Percentiles rank a stretch among this genome's conserved stretches.
Evolutionary conservation across 2,113 vertebrate species (phyloP).

Genomic region (Cathartes aura): DNA sequence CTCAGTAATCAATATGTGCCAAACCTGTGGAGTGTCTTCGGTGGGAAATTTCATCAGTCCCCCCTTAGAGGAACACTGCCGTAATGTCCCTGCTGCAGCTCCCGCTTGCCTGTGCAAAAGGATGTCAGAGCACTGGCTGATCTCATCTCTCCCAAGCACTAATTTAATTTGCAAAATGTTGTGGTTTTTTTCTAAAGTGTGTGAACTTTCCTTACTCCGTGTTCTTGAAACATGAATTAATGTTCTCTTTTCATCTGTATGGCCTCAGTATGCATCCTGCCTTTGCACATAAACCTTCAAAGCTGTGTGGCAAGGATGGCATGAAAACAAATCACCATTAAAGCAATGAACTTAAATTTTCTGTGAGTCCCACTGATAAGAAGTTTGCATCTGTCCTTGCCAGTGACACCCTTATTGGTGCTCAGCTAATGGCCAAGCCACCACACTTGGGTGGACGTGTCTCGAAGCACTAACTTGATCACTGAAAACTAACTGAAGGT

Average conservation of each 20-base stretch:
- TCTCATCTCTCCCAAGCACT: conserved; percentile 20
- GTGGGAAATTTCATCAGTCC: neutral
- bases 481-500: neutral
- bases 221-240: conserved; percentile 12
- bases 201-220: conserved; percentile 21
- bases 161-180: conserved; percentile 51
- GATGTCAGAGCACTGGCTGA: neutral
- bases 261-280: neutral
- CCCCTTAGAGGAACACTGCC: neutral
- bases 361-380: neutral
- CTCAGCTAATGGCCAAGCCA: neutral
- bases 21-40: neutral
- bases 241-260: neutral
- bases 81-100: neutral
- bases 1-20: neutral
- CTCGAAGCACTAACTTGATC: neutral
- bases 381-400: neutral
- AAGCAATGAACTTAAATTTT: neutral
- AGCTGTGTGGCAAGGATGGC: neutral
- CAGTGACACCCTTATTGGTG: neutral
- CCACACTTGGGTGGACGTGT: neutral
- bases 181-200: neutral
- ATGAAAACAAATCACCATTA: neutral
- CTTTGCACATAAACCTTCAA: neutral
- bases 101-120: neutral